Evolutionary conservation across 1,140 invertebrate species (phyloP).

Genomic region (Macrocentrus cingulum): DNA sequence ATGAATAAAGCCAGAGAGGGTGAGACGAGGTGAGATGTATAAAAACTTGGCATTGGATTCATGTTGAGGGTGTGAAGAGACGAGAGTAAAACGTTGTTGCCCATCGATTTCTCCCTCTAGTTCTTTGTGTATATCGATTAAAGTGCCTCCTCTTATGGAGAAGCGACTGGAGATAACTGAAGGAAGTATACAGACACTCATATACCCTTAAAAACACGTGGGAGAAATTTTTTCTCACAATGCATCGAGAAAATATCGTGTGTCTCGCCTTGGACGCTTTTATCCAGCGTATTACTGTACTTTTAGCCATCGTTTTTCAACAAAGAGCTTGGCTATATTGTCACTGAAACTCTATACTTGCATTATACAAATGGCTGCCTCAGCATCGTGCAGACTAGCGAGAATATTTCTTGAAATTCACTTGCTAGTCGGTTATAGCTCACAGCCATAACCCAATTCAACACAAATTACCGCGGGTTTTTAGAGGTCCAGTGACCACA

Average conservation of each 20-base stretch:
- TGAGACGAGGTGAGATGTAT: background rate
- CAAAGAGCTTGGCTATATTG: background rate
- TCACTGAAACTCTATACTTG: background rate
- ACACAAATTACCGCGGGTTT: too few species aligned
- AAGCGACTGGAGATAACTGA: background rate
- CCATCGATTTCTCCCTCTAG: background rate
- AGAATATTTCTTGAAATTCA: too few species aligned
- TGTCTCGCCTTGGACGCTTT: background rate
- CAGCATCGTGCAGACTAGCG: too few species aligned
- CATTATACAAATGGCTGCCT: background rate
- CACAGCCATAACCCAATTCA: too few species aligned
- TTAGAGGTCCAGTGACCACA: too few species aligned
- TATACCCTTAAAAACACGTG: background rate
- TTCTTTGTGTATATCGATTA: constrained; percentile 1
- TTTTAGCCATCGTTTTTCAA: background rate
- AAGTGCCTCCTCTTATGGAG: background rate
- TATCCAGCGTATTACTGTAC: background rate
- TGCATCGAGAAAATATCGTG: background rate
- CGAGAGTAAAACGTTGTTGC: background rate
- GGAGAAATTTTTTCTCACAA: background rate
- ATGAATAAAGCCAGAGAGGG: constrained; percentile 1
- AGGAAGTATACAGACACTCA: background rate
- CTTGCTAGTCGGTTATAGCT: too few species aligned
- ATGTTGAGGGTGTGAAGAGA: background rate
- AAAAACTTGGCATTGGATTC: background rate